These are phyloP conservation scores for Odiellus spinosus DNA, from an alignment of 2,888 invertebrate genomes.

Conservation along the genomic window DNA sequence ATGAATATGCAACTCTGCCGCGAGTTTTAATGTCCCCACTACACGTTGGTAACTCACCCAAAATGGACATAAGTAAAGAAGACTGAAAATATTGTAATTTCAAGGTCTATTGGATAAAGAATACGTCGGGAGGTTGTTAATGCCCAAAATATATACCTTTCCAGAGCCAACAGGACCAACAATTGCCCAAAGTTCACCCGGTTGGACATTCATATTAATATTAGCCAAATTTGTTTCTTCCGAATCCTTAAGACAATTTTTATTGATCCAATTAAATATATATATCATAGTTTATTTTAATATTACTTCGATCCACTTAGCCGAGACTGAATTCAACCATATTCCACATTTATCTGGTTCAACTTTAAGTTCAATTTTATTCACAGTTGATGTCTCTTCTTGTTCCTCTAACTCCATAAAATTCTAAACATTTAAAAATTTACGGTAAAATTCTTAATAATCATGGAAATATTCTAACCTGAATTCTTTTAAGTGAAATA, in stretches of 20 bases:
- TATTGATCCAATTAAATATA: no score
- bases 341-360: slow-evolving; percentile 15
- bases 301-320: slow-evolving; percentile 5
- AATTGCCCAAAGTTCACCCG: slow-evolving; percentile 46
- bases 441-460: slow-evolving; percentile 30
- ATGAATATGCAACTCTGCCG: slow-evolving; percentile 47
- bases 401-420: slow-evolving; percentile 33
- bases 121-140: no score
- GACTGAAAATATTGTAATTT: slow-evolving; percentile 20
- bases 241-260: slow-evolving; percentile 6
- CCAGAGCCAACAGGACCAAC: slow-evolving; percentile 80
- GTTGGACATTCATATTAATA: slow-evolving; percentile 27
- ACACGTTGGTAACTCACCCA: slow-evolving; percentile 49
- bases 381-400: slow-evolving; percentile 8
- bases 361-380: slow-evolving; percentile 11
- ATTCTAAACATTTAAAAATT: no score
- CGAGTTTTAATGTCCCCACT: slow-evolving; percentile 44
- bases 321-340: slow-evolving; percentile 16
- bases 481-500: slow-evolving; percentile 54
- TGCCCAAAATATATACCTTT: no score
- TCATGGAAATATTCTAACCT: slow-evolving; percentile 33
- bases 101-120: no score
- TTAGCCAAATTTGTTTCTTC: slow-evolving; percentile 20
- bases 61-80: slow-evolving; percentile 39
- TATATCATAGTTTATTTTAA: no score